A percentile compares a stretch with the other conserved stretches of the same genome.
Evolutionary conservation across 2,888 invertebrate species (phyloP).

Genomic region (Teleogryllus oceanicus): DNA sequence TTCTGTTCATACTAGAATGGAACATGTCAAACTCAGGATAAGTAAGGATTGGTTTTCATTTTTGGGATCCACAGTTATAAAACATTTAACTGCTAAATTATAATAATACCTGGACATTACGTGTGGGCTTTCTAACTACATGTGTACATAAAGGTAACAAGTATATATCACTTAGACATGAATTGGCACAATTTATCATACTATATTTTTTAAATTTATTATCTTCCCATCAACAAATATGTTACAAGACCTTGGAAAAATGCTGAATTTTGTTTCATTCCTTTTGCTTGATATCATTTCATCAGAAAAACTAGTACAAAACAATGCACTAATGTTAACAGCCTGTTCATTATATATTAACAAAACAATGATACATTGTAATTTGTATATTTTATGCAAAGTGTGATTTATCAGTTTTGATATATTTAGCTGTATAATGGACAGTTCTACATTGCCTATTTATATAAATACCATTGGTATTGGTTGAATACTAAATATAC

Average conservation of each 20-base stretch:
- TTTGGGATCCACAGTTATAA: too few relatives aligned
- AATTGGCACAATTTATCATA: background rate
- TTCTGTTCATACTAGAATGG: too few relatives aligned
- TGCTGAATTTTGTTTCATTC: constrained; percentile 12
- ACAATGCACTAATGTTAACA: constrained; percentile 26
- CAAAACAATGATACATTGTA: constrained; percentile 24
- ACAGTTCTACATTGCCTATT: constrained; percentile 26
- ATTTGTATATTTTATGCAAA: constrained; percentile 26
- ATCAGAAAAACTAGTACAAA: constrained; percentile 28
- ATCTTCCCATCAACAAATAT: constrained; percentile 33
- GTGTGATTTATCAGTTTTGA: constrained; percentile 24
- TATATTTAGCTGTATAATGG: constrained; percentile 20
- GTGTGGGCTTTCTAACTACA: too few relatives aligned
- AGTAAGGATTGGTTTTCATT: too few relatives aligned
- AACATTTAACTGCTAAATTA: too few relatives aligned
- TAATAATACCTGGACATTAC: too few relatives aligned
- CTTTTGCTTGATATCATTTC: constrained; percentile 18
- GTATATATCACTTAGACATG: too few relatives aligned
- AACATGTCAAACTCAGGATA: too few relatives aligned
- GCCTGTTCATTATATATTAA: constrained; percentile 24
- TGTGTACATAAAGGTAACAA: too few relatives aligned
- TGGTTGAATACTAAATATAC: constrained; percentile 24
- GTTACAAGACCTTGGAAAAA: constrained; percentile 27
- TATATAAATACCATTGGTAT: constrained; percentile 24
- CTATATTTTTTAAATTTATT: constrained; percentile 30